Evolutionary conservation across 2,888 invertebrate genomes (phyloP), one percentile per base, ranked within the genome.

Genomic region (Hesperia comma): DNA sequence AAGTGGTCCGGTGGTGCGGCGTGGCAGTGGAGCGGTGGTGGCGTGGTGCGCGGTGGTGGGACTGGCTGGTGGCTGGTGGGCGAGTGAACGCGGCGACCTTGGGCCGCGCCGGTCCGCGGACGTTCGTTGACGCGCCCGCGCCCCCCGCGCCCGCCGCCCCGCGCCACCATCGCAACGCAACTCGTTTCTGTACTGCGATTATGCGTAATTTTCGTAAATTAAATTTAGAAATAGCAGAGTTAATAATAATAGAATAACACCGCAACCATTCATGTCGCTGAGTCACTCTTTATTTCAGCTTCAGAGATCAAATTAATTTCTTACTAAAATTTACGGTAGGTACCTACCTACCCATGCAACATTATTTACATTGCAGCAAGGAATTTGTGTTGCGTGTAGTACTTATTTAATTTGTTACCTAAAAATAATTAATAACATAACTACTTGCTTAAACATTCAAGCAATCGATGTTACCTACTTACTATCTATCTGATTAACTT

Each of bases 91-190:
- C 75, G 74, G 84, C 91, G 92, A 91, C 92, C 92, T 92, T 92
- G 92, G 86, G 81, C 83, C 82, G 86, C 81, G 87, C 82, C 84
- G 84, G 86, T 79, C 82, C 91, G 91, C 92, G 92, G 92, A 91
- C 92, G 92, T 92, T 92, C 92, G 90, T 92, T 92, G 92, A 90
- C 90, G 88, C 81, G 81, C 80, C 79, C 76, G 75, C 74, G 72
- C 68, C 75, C 71, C 78, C 79, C 78, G 68, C 78, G 68, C 73
- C 56, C 74, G 72, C 67, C 77, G 69, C 68, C 70, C 72, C 68
- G 73, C 71, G 55, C 67, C 69, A 53, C 70, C 74, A 67, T 60
- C 69, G 40, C 69, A 21, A 70, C 80, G 82, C 85, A 84, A 86
- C 88, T 85, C 79, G 86, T 89, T 90, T 51, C 26, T 85, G 81